These are phyloP conservation scores for Pterobdella sp. DNA, from an alignment of 2,888 invertebrate genomes.

Conservation along the genomic window DNA sequence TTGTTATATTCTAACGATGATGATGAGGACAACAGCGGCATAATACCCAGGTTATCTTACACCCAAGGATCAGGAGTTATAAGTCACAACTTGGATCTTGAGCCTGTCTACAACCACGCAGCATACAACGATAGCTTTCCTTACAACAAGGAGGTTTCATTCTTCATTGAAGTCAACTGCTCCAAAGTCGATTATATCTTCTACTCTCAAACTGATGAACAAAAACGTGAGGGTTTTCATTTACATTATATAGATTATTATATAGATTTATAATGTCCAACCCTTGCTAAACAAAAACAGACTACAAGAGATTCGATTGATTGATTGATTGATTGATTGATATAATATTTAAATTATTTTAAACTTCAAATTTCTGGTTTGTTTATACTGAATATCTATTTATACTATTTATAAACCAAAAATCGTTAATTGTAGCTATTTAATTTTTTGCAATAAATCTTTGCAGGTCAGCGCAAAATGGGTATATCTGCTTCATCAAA, in stretches of 20 bases:
- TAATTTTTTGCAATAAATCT: not conserved
- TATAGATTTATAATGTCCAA: no score
- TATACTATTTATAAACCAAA: not conserved
- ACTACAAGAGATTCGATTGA: no score
- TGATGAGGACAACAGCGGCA: slow-evolving; percentile 2
- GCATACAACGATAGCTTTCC: slow-evolving; percentile 43
- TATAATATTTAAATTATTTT: no score
- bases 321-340: no score
- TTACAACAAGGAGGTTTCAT: slow-evolving; percentile 61
- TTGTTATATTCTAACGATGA: not conserved
- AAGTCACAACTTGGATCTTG: slow-evolving; percentile 62
- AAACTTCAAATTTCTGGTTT: no score
- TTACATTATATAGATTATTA: no score
- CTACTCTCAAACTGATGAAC: slow-evolving; percentile 52
- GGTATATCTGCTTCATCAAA: not conserved
- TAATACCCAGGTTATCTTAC: slow-evolving; percentile 1
- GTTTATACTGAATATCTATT: not conserved
- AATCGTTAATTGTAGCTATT: not conserved
- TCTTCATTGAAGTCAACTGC: slow-evolving; percentile 68
- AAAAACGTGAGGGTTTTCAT: no score
- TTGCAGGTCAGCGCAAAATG: not conserved
- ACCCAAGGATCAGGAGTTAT: slow-evolving; percentile 55
- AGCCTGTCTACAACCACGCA: slow-evolving; percentile 63
- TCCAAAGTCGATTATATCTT: slow-evolving; percentile 78
- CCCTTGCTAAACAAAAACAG: no score